phyloP scores from a whole-genome alignment of 1,140 invertebrate genomes.

The Macrobrachium rosenbergii region DNA sequence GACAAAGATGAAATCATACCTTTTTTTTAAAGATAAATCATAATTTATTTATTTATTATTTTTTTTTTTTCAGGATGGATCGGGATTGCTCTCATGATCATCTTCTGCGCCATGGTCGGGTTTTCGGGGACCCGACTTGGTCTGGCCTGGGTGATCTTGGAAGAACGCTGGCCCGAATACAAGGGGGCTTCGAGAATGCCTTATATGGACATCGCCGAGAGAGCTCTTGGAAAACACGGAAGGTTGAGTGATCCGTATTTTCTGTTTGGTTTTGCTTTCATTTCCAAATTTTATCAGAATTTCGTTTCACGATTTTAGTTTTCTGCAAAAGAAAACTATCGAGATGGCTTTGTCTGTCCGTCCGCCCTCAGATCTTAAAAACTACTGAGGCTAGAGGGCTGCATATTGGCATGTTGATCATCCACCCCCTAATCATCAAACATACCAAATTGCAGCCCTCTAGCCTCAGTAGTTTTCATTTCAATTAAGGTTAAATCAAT shows the following conservation, averaged over 20 bases:
- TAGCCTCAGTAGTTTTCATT: background rate
- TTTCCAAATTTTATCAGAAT: background rate
- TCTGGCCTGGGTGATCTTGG: slow-evolving; percentile 52
- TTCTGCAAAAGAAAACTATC: background rate
- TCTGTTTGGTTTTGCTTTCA: background rate
- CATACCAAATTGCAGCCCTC: too few species aligned
- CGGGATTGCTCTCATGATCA: slow-evolving; percentile 5
- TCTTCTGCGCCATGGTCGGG: slow-evolving; percentile 22
- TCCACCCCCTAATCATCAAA: too few species aligned
- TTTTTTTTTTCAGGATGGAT: slow-evolving; percentile 66
- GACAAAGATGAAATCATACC: too few species aligned
- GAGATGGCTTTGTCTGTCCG: background rate
- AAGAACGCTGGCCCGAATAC: slow-evolving; percentile 51
- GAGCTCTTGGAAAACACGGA: slow-evolving; percentile 69
- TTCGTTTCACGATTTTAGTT: background rate
- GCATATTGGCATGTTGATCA: too few species aligned
- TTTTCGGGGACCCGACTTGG: slow-evolving; percentile 28
- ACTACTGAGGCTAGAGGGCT: too few species aligned
- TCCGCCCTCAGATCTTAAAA: too few species aligned
- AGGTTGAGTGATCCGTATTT: background rate
- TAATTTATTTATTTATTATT: too few species aligned
- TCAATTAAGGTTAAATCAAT: background rate
- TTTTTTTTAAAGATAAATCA: too few species aligned
- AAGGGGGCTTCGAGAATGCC: slow-evolving; percentile 73
- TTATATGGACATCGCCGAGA: slow-evolving; percentile 78